Evolutionary conservation across 1,140 invertebrate genomes (phyloP).

Genomic region (Geopemphigus sp.): DNA sequence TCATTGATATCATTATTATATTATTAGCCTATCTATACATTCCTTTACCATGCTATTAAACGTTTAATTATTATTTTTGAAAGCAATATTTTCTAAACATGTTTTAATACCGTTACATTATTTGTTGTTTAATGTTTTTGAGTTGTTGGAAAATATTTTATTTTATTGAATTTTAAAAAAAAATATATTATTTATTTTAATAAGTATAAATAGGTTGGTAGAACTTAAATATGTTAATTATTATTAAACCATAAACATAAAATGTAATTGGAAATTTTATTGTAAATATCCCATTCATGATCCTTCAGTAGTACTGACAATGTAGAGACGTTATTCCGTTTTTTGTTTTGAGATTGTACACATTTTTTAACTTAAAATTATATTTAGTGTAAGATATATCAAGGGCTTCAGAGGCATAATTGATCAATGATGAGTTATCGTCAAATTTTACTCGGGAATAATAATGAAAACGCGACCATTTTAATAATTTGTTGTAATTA

Average conservation of each 20-base stretch:
- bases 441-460: background rate
- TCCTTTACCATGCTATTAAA: slow-evolving; percentile 47
- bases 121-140: slow-evolving; percentile 48
- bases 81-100: slow-evolving; percentile 50
- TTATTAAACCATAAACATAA: slow-evolving; percentile 37
- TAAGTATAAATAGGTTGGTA: slow-evolving; percentile 47
- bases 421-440: slow-evolving; percentile 3
- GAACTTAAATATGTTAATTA: slow-evolving; percentile 48
- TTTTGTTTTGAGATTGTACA: slow-evolving; percentile 27
- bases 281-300: slow-evolving; percentile 37
- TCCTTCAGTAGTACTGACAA: slow-evolving; percentile 35
- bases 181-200: slow-evolving; percentile 44
- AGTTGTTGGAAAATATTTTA: slow-evolving; percentile 50
- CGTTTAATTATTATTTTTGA: slow-evolving; percentile 46
- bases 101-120: slow-evolving; percentile 47
- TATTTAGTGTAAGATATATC: slow-evolving; percentile 36
- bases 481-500: too few species aligned
- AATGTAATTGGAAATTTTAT: slow-evolving; percentile 43
- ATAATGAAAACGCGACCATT: background rate
- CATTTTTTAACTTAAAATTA: slow-evolving; percentile 13
- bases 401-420: slow-evolving; percentile 46
- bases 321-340: slow-evolving; percentile 39
- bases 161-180: slow-evolving; percentile 46
- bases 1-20: slow-evolving; percentile 28
- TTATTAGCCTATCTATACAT: slow-evolving; percentile 47